phyloP scores from a whole-genome alignment of 2,797 vertebrate genomes.

The Kryptolebias ocellatus region DNA sequence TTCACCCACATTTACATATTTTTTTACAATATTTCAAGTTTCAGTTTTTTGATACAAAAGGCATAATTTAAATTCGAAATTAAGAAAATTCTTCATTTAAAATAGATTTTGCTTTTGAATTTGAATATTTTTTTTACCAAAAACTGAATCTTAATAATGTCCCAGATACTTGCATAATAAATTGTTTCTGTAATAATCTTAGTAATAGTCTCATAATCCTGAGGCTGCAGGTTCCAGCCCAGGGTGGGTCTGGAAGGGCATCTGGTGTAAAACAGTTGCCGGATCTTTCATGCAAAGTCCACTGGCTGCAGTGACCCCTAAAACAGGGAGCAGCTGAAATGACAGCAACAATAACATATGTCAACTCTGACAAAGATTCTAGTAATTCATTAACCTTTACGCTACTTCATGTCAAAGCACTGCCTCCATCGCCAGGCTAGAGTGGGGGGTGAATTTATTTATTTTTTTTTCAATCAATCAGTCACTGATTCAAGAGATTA shows the following conservation, averaged over 20 bases:
- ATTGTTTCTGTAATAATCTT: neutral
- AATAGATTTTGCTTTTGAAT: neutral
- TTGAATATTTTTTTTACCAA: neutral
- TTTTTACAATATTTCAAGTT: neutral
- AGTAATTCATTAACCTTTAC: neutral
- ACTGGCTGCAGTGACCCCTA: too few relatives aligned
- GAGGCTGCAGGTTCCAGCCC: too few relatives aligned
- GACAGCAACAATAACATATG: neutral
- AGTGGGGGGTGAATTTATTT: neutral
- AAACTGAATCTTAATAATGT: neutral
- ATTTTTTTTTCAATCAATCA: neutral
- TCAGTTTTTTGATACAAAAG: neutral
- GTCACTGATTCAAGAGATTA: too few relatives aligned
- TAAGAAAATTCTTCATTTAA: neutral
- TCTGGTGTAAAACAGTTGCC: too few relatives aligned
- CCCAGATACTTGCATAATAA: neutral
- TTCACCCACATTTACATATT: constrained; percentile 35
- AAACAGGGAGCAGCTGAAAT: too few relatives aligned
- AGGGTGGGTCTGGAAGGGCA: too few relatives aligned
- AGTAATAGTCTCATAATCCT: too few relatives aligned
- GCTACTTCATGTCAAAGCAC: neutral
- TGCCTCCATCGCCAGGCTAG: neutral
- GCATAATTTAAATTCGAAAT: too few relatives aligned
- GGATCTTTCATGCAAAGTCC: too few relatives aligned
- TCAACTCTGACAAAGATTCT: neutral